These are phyloP conservation scores for Trichogramma evanescens DNA, from an alignment of 2,888 invertebrate species.

Conservation along the genomic window DNA sequence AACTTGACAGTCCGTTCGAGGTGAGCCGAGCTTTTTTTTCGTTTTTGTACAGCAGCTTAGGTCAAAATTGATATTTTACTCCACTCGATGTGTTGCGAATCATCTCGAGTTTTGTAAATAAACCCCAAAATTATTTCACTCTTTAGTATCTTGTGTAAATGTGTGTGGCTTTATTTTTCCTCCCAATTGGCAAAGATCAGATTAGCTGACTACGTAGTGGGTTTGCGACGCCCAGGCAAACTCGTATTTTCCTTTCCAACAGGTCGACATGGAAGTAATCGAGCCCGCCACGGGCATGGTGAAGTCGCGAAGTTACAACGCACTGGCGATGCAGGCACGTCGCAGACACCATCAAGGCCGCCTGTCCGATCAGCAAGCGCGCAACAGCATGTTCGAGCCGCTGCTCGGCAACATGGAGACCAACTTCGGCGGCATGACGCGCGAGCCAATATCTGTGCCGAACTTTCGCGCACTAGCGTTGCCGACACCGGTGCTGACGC, in stretches of 20 bases:
- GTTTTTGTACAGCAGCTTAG: neutral
- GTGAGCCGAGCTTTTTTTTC: conserved; percentile 19
- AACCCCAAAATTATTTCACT: too few relatives aligned
- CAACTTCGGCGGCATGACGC: conserved; percentile 46
- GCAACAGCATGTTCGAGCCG: conserved; percentile 42
- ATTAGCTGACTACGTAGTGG: too few relatives aligned
- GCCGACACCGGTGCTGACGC: conserved; percentile 61
- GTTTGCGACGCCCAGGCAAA: conserved; percentile 36
- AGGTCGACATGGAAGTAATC: conserved; percentile 43
- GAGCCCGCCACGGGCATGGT: conserved; percentile 47
- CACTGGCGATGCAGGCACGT: conserved; percentile 38
- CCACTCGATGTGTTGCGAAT: too few relatives aligned
- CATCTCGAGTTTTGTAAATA: too few relatives aligned
- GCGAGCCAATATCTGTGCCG: conserved; percentile 68
- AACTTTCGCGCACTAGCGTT: conserved; percentile 62
- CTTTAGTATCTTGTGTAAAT: too few relatives aligned
- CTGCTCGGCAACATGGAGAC: conserved; percentile 31
- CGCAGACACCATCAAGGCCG: conserved; percentile 37
- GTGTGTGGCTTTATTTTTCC: too few relatives aligned
- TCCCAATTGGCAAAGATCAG: too few relatives aligned
- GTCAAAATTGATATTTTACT: neutral
- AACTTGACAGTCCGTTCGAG: conserved; percentile 53
- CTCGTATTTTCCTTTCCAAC: conserved; percentile 47
- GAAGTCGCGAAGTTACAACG: conserved; percentile 48
- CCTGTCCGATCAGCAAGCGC: conserved; percentile 20